Base-by-base conservation (phyloP, 1,140 invertebrate species). In the Lepidotrigona ventralis region DNA sequence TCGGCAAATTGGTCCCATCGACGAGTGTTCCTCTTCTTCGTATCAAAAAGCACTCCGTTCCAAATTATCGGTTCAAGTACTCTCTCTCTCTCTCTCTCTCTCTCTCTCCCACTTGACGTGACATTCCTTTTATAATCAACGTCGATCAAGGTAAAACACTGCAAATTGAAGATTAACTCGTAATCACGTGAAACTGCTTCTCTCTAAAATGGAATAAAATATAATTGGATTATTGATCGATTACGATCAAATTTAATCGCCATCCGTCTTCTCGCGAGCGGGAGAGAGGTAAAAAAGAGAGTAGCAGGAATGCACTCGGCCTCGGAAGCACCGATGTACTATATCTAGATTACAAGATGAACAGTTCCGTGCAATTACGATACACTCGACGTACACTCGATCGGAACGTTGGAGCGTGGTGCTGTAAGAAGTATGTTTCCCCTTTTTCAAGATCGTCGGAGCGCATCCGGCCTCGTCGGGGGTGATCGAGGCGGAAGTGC, bases 401-500 rank as follows among this genome's bases (percentile, higher is more conserved):
- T 46, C n/a, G 19, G 29, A 54, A 39, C 39, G 15, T 33, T 71
- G 12, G 56, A 23, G 53, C 26, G 51, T 54, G 39, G 39, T 58
- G 53, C 23, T 46, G 68, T 53, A 56, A 72, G 58, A 46, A 63
- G 68, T 75, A 56, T 74, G 19, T 70, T 39, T 70, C 69, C 60
- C 73, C 83, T 81, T 74, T 70, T 87, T 63, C 21, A 84, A 94
- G 93, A 91, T 94, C 85, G 93, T 94, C 83, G 93, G 93, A 84
- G 89, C 91, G 66, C 94, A 94, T 90, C 92, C 93, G 86, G 86
- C 88, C 83, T 92, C 91, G 84, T 92, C 92, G 88, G 93, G 92
- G 69, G 95, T 95, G 93, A 93, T 95, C 75, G 93, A 95, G 84
- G 93, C 94, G 84, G 95, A 94, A 91, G 92, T 95, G 70, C 90